A percentile compares a stretch with the other conserved stretches of the same genome.
phyloP scores from a whole-genome alignment of 2,113 vertebrate genomes.

The Bufo bufo region DNA sequence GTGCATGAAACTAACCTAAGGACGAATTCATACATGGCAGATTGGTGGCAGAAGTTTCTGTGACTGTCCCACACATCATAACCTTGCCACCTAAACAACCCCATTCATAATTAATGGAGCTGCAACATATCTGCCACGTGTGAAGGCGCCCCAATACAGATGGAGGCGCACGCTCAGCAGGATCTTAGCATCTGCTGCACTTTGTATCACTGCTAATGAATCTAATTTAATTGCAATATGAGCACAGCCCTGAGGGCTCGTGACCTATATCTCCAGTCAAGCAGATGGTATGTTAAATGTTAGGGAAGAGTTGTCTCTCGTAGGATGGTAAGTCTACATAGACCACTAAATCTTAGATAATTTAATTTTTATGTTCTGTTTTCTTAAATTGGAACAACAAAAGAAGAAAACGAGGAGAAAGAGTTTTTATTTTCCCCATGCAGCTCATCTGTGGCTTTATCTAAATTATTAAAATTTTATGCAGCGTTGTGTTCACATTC shows the following conservation, averaged over 20 bases:
- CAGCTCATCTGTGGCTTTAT: neutral
- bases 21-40: no score
- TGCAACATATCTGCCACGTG: no score
- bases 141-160: no score
- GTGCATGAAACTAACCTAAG: no score
- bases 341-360: constrained; percentile 1
- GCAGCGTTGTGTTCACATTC: neutral
- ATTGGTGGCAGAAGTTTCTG: no score
- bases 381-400: neutral
- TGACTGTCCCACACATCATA: no score
- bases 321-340: neutral
- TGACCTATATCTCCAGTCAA: constrained; percentile 39
- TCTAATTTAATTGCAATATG: constrained; percentile 39
- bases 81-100: no score
- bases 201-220: constrained; percentile 8
- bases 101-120: no score
- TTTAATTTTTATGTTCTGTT: neutral
- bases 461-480: neutral
- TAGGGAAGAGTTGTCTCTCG: constrained; percentile 11
- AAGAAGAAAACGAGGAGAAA: neutral
- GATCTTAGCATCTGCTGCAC: constrained; percentile 5
- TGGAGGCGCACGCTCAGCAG: neutral
- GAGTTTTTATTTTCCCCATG: neutral
- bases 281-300: constrained; percentile 44
- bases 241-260: constrained; percentile 32